These are phyloP conservation scores for Lasioglossum villosulum DNA, from an alignment of 2,888 invertebrate species.

Conservation along the genomic window DNA sequence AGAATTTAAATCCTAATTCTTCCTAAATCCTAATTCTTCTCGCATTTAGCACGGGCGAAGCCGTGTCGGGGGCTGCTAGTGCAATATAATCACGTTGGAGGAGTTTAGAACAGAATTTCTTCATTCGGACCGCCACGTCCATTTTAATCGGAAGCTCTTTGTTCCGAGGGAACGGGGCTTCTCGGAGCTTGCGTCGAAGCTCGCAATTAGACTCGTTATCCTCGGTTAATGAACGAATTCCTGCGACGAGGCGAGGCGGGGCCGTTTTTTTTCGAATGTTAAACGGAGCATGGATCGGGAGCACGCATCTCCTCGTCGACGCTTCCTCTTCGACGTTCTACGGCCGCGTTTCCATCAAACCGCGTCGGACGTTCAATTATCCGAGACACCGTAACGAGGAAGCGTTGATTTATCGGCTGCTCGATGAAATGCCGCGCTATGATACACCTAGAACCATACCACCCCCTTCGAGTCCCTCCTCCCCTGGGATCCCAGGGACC, in stretches of 20 bases:
- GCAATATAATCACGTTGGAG: no score
- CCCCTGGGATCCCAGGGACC: neutral
- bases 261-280: conserved; percentile 7
- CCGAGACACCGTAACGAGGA: conserved; percentile 63
- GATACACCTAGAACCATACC: conserved; percentile 16
- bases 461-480: neutral
- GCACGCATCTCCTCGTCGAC: neutral
- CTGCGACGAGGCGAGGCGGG: neutral
- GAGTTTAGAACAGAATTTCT: no score
- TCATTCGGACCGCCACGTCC: neutral
- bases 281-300: conserved; percentile 42
- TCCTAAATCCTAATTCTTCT: no score
- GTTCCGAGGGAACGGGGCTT: neutral
- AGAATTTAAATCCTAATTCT: no score
- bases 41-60: no score
- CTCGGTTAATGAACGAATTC: neutral
- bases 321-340: conserved; percentile 9
- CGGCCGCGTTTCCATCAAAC: conserved; percentile 50
- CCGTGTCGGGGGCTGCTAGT: no score
- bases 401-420: conserved; percentile 57
- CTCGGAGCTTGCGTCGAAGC: neutral
- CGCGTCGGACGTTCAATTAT: conserved; percentile 61
- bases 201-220: neutral
- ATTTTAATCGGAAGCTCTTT: neutral
- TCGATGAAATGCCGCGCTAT: conserved; percentile 47